These are phyloP conservation scores for Porites australiensis DNA, from an alignment of 64 coral and sea anemone genomes.

Conservation along the genomic window DNA sequence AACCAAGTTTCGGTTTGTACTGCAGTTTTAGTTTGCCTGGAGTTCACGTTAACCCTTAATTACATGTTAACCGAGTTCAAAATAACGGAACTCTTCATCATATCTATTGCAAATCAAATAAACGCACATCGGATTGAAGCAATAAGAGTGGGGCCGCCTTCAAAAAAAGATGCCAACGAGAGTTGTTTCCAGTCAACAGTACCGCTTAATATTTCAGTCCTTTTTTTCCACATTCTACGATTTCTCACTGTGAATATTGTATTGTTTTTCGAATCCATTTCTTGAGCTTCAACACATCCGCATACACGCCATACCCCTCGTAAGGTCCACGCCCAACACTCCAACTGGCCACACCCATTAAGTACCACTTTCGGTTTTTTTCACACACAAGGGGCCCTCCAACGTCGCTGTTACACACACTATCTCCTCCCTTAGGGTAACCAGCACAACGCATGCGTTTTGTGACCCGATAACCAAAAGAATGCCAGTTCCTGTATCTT, in stretches of 20 bases:
- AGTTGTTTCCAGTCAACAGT: too few species aligned
- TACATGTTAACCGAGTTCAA: too few species aligned
- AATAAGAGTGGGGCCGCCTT: too few species aligned
- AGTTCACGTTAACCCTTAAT: too few species aligned
- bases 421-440: constrained; percentile 18
- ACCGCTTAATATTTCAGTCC: neutral
- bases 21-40: too few species aligned
- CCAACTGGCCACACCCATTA: constrained; percentile 62
- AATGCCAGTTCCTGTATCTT: constrained; percentile 9
- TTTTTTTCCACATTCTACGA: neutral
- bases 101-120: too few species aligned
- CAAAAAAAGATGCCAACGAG: too few species aligned
- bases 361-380: constrained; percentile 11
- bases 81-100: too few species aligned
- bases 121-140: too few species aligned
- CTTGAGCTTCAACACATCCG: constrained; percentile 62
- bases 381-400: constrained; percentile 70
- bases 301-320: constrained; percentile 62
- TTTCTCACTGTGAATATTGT: neutral
- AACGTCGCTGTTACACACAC: constrained; percentile 39
- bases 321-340: constrained; percentile 12
- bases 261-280: constrained; percentile 36
- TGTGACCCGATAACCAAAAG: constrained; percentile 38
- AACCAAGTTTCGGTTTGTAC: too few species aligned
- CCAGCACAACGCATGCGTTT: constrained; percentile 79